Base-by-base conservation (phyloP, 2,888 invertebrate species). In the Meloe dianella region DNA sequence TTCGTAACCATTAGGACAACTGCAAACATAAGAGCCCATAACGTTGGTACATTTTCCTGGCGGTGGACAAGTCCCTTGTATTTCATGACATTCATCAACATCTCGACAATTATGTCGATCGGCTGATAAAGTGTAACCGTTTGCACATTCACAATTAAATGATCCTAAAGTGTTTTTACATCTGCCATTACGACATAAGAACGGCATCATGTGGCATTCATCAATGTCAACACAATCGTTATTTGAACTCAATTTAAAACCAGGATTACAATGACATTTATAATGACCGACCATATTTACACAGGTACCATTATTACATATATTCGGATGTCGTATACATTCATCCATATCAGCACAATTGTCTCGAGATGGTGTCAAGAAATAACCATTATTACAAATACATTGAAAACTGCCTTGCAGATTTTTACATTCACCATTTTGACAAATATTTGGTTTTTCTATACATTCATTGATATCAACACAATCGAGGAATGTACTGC, bases 161-260 rank as follows among this genome's bases (percentile, higher is more conserved):
- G 92, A 91, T 32, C 94, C 94, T 65, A 91, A 85, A 1, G 90
- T 90, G 83, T 95, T 95, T 73, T 91, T 88, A 78, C 95, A 95
- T 61, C 92, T 87, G 0, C 94, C 94, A 79, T 95, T 95, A 74
- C 94, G 89, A 80, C 96, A 96, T 65, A 94, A 89, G 83, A 92
- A 92, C 59, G 93, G 92, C 86, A 92, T 92, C 79, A 91, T 90
- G 74, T 92, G 89, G 76, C 95, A 95, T 83, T 95, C 95, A 83
- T 95, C 93, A 66, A 94, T 87, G 81, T 92, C 92, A 57, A 91
- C 88, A 77, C 94, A 94, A 78, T 94, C 93, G 75, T 91, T 91
- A 75, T 91, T 92, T 8, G 89, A 88, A 60, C 92, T 91, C 0
- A 92, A 86, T 78, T 92, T 92, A 84, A 92, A 93, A 0, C 93